Evolutionary conservation across 2,113 vertebrate genomes (phyloP).

Genomic region (Bubo bubo): DNA sequence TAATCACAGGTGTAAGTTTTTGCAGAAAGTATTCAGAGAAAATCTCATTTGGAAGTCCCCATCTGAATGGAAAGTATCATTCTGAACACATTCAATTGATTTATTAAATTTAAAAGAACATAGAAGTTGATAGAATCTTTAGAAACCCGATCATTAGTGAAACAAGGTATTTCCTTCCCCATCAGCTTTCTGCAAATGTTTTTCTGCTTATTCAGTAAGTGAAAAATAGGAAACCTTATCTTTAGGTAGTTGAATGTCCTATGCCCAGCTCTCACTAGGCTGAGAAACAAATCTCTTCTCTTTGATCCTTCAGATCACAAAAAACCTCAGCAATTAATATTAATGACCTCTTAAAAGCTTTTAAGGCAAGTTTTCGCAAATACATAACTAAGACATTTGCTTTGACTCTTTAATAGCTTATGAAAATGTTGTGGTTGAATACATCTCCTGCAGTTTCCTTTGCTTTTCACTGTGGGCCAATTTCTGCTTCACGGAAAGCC

Average conservation of each 20-base stretch:
- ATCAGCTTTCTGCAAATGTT: neutral
- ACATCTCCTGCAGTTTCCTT: neutral
- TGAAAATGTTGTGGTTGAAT: neutral
- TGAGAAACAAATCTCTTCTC: neutral
- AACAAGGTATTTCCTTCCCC: neutral
- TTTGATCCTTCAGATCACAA: neutral
- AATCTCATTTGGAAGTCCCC: neutral
- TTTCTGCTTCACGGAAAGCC: neutral
- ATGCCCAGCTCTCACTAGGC: neutral
- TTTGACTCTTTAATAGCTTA: neutral
- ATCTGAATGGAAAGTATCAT: neutral
- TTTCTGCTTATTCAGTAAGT: neutral
- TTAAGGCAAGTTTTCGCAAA: slow-evolving; percentile 11
- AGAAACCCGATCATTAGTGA: neutral
- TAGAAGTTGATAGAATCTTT: neutral
- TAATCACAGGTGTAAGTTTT: accelerated
- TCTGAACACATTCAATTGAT: neutral
- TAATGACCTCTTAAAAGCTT: neutral
- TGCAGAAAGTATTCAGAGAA: neutral
- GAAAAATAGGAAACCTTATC: neutral
- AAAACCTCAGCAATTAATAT: neutral
- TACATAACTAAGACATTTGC: neutral
- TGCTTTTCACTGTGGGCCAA: neutral
- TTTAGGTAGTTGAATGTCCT: neutral
- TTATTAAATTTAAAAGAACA: slow-evolving; percentile 9